Evolutionary conservation across 2,888 invertebrate genomes (phyloP), one percentile per base, ranked within the genome.

Genomic region (Apodemia mormo): DNA sequence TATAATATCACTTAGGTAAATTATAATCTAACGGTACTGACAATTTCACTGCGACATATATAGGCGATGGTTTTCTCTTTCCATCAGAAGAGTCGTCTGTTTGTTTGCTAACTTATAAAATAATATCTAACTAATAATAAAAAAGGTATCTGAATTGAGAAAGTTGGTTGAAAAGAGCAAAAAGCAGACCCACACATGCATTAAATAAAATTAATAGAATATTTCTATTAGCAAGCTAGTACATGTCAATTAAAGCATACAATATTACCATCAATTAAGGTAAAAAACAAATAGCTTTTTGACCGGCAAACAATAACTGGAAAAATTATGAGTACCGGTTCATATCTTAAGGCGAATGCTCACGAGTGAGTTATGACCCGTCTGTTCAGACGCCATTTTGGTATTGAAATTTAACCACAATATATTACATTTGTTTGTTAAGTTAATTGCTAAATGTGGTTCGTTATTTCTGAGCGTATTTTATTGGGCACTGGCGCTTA

Each of bases 401-500:
- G 87, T 90, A 91, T 92, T 90, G 89, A 92, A 91, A 88, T 89
- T 90, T 89, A 92, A 87, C 85, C 84, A 90, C 88, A 90, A 92
- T 93, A 92, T 92, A 93, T 93, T 92, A 93, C 87, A 82, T 92
- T 92, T 93, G 93, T 93, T 93, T 93, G 93, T 93, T 91, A 91
- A 92, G 93, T 93, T 93, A 93, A 93, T 93, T 93, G 90, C 88
- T 92, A 90, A 93, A 92, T 88, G 89, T 88, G 82, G 84, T 81
- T 92, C 92, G 92, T 93, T 93, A 81, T 83, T 82, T 85, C 81
- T 83, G 83, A 84, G 85, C 82, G 86, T 89, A 87, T 86, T 88
- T 91, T 89, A 90, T 90, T 86, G 83, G 82, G 81, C 81, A 81
- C 82, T 85, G 83, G 81, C 82, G 82, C 82, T 82, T 80, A 81